Evolutionary conservation across 2,888 invertebrate genomes (phyloP), one percentile per base, ranked within the genome.

Genomic region (Amblyteles armatorius): DNA sequence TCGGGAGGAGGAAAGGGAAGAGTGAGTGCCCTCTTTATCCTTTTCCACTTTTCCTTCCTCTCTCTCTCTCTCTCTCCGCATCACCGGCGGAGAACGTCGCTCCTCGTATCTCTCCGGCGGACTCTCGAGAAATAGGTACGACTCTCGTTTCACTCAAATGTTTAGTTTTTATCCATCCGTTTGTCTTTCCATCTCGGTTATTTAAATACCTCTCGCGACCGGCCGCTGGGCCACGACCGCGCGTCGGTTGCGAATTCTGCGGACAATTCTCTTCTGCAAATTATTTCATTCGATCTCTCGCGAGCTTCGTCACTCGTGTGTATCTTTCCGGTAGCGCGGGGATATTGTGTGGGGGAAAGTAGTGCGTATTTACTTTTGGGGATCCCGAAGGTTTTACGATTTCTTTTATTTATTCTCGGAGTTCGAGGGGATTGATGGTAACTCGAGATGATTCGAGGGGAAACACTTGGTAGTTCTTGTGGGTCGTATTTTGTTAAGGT

Each of bases 31-130:
- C 33, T 40, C 57, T 57, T 57, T 57, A 13, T 26, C 36, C 60
- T 73, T 63, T 72, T 68, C 55, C 16, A 11, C 52, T 79, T 74
- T 79, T 65, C 72, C 65, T 60, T 52, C 29, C n/a, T 63, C 13
- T 33, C 40, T n/a, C 13, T 26, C 6, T 48, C 50, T 29, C 44
- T 63, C 79, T 44, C 44, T n/a, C n/a, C n/a, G n/a, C 7, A 48
- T 44, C 29, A 22, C 33, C 19, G 40, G 40, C 5, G 11, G 9
- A 40, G 40, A 40, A 40, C 9, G 36, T 36, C 36, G 40, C 2
- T 40, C 9, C 1, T 40, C 40, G 9, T 40, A 11, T 40, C 40
- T 40, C 40, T 40, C 36, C 7, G 33, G 33, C 33, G 33, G 33
- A 33, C 57, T 5, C 29, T 36, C 0, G n/a, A 9, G 33, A 65